phyloP scores from a whole-genome alignment of 2,113 vertebrate species.

The Coturnix japonica region DNA sequence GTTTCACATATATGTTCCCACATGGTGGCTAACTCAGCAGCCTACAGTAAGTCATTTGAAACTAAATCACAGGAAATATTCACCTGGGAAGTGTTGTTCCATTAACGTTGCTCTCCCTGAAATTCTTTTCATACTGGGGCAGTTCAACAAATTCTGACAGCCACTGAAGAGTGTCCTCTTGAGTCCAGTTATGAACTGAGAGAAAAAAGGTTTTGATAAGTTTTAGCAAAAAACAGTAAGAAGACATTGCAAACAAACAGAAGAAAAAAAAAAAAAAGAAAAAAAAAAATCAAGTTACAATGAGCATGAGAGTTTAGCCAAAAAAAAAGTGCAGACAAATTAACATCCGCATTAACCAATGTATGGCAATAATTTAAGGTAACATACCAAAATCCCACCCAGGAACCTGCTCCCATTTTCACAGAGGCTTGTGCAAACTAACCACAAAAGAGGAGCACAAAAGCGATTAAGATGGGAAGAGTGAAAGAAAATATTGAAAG shows the following conservation, averaged over 20 bases:
- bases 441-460: background rate
- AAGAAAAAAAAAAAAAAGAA: background rate
- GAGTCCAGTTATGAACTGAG: conserved; percentile 98
- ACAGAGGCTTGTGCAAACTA: background rate
- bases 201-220: conserved; percentile 17
- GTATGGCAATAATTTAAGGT: conserved; percentile 4
- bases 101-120: conserved; percentile 91
- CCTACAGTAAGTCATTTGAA: background rate
- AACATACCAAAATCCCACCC: background rate
- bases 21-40: background rate
- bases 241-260: background rate
- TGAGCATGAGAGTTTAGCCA: background rate
- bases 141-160: conserved; percentile 96
- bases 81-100: conserved; percentile 97
- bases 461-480: background rate
- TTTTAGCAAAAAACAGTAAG: background rate
- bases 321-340: conserved; percentile 2
- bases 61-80: conserved; percentile 17
- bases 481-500: background rate
- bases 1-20: background rate
- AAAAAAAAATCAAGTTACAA: conserved; percentile 20
- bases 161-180: conserved; percentile 93
- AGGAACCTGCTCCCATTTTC: background rate
- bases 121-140: conserved; percentile 96
- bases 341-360: background rate